Evolutionary conservation across 92 coral and sea anemone species (phyloP).

Genomic region (Diadumene lineata): DNA sequence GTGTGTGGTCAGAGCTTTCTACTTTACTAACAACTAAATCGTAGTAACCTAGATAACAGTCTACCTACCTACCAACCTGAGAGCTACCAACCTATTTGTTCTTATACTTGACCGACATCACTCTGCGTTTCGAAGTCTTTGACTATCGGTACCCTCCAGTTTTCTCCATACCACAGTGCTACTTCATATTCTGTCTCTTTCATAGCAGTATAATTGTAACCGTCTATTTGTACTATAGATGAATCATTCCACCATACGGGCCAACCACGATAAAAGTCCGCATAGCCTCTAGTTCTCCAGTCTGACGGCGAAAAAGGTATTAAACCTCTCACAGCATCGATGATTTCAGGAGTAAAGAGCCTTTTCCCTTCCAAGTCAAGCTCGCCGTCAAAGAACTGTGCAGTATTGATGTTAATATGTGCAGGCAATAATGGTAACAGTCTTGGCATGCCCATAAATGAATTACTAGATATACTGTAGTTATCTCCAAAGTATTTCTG

Average conservation of each 20-base stretch:
- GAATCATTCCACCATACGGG: conserved; percentile 56
- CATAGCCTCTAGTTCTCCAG: conserved; percentile 55
- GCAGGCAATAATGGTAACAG: conserved; percentile 46
- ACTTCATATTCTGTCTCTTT: conserved; percentile 54
- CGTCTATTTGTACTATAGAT: conserved; percentile 46
- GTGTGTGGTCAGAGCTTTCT: no score
- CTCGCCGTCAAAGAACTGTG: conserved; percentile 51
- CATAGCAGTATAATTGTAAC: conserved; percentile 35
- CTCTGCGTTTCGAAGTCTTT: not conserved
- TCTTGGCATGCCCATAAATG: conserved; percentile 42
- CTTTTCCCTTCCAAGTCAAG: conserved; percentile 56
- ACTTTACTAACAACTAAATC: no score
- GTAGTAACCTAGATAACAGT: no score
- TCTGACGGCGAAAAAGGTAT: conserved; percentile 9
- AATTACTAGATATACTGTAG: conserved; percentile 38
- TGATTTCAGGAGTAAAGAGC: conserved; percentile 50
- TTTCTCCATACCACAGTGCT: conserved; percentile 59
- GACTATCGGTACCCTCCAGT: conserved; percentile 23
- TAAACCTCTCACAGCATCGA: conserved; percentile 21
- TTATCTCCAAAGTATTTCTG: conserved; percentile 28
- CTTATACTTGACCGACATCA: not conserved
- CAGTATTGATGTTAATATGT: conserved; percentile 40
- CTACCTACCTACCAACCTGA: no score
- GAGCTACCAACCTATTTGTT: no score
- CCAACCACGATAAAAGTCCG: conserved; percentile 41